phyloP scores from a whole-genome alignment of 2,888 invertebrate genomes.

The Agriopis marginaria region DNA sequence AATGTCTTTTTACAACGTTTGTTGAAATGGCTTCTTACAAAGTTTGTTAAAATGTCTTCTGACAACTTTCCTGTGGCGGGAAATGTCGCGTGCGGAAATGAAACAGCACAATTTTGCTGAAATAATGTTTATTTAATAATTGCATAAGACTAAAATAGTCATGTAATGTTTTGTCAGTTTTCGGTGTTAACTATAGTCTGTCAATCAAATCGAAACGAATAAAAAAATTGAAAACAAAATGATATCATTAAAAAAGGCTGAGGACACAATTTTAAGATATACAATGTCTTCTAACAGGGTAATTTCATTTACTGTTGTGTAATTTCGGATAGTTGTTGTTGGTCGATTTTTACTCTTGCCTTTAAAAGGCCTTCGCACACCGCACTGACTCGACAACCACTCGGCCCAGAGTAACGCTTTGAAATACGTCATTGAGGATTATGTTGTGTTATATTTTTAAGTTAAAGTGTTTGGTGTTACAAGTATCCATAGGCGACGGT shows the following conservation, averaged over 20 bases:
- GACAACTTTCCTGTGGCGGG: too few relatives aligned
- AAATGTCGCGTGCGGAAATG: too few relatives aligned
- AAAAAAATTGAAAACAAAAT: slow-evolving; percentile 66
- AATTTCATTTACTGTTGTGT: slow-evolving; percentile 83
- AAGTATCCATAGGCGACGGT: too few relatives aligned
- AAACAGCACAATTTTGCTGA: too few relatives aligned
- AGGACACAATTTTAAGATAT: slow-evolving; percentile 84
- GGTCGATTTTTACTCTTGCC: slow-evolving; percentile 60
- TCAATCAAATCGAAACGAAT: slow-evolving; percentile 54
- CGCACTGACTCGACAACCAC: background rate
- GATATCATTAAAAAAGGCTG: slow-evolving; percentile 85
- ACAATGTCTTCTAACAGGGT: slow-evolving; percentile 86
- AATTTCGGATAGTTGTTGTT: slow-evolving; percentile 67
- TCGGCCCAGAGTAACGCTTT: background rate
- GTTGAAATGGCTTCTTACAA: too few relatives aligned
- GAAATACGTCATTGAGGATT: background rate
- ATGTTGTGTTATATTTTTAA: background rate
- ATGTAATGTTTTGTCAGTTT: background rate
- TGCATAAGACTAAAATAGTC: background rate
- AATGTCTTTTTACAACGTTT: too few relatives aligned
- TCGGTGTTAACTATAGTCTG: slow-evolving; percentile 55
- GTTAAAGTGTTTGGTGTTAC: background rate
- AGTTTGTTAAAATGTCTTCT: too few relatives aligned
- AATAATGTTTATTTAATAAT: too few relatives aligned
- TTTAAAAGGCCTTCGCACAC: slow-evolving; percentile 45